Conservation (phyloP, 2,888 invertebrate species). For the Harpalus rufipes region DNA sequence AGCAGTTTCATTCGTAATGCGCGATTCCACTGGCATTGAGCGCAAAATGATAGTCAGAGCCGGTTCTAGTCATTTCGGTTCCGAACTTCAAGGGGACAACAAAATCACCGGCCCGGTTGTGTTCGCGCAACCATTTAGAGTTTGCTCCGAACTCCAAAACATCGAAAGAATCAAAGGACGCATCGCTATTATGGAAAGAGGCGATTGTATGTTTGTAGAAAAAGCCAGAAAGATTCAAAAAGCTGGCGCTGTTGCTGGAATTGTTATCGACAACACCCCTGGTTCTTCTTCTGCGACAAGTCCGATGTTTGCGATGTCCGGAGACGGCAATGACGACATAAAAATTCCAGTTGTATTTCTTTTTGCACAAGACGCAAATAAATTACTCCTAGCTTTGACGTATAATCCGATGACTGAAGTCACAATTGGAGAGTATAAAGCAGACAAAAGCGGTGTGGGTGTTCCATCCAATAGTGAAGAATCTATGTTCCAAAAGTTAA, state of each 20-base stretch:
- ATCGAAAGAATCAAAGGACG: conserved; percentile 82
- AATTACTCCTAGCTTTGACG: conserved; percentile 82
- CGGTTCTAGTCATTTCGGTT: conserved; percentile 95
- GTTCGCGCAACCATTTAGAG: conserved; percentile 85
- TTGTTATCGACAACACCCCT: conserved; percentile 90
- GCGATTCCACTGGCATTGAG: conserved; percentile 73
- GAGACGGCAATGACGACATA: conserved; percentile 93
- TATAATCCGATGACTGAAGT: conserved; percentile 80
- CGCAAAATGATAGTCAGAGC: conserved; percentile 81
- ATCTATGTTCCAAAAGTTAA: conserved; percentile 76
- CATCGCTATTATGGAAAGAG: conserved; percentile 92
- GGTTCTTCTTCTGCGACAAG: conserved; percentile 87
- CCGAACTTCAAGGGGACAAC: conserved; percentile 83
- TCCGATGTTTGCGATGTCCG: conserved; percentile 97
- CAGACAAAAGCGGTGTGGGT: conserved; percentile 75
- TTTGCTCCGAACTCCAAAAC: conserved; percentile 82
- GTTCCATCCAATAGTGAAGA: conserved; percentile 77
- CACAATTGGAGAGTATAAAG: conserved; percentile 78
- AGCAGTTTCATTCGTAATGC: conserved; percentile 77
- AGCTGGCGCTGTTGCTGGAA: conserved; percentile 90
- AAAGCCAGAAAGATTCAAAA: conserved; percentile 92
- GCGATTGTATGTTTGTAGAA: conserved; percentile 97
- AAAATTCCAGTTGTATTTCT: conserved; percentile 94
- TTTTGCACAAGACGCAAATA: conserved; percentile 87
- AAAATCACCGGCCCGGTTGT: conserved; percentile 83